Evolutionary conservation across 2,888 invertebrate genomes (phyloP).

Genomic region (Amphimallon solstitiale): DNA sequence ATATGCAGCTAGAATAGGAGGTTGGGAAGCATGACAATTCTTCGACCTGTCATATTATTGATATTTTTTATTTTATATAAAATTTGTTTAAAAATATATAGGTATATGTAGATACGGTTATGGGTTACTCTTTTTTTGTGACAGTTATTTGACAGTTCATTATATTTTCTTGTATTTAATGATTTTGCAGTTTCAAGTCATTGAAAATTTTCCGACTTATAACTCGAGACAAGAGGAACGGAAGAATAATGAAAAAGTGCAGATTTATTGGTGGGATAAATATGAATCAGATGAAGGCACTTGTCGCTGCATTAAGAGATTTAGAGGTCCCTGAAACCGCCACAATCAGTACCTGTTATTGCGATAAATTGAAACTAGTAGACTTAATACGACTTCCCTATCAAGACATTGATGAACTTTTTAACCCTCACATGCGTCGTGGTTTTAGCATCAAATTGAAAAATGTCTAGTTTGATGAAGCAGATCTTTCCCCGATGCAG

Average conservation of each 20-base stretch:
- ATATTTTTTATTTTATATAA: too few species aligned
- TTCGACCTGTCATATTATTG: too few species aligned
- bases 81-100: too few species aligned
- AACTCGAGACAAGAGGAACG: conserved; percentile 33
- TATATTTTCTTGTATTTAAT: too few species aligned
- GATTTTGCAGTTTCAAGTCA: conserved; percentile 41
- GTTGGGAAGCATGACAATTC: too few species aligned
- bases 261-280: conserved; percentile 43
- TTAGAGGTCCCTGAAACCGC: conserved; percentile 42
- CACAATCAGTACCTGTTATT: conserved; percentile 39
- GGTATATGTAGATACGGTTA: too few species aligned
- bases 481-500: conserved; percentile 8
- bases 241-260: conserved; percentile 39
- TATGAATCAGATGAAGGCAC: conserved; percentile 40
- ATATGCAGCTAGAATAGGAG: too few species aligned
- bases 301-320: conserved; percentile 38
- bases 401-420: conserved; percentile 30
- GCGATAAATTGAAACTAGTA: conserved; percentile 32
- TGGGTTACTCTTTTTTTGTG: neutral
- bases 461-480: conserved; percentile 22
- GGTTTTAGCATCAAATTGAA: conserved; percentile 40
- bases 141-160: too few species aligned
- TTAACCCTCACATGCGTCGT: conserved; percentile 31
- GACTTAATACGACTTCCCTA: conserved; percentile 22
- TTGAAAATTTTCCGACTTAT: conserved; percentile 42